A percentile compares a stretch with the other conserved stretches of the same genome.
phyloP scores from a whole-genome alignment of 2,888 invertebrate genomes.

The Bimastos eiseni region DNA sequence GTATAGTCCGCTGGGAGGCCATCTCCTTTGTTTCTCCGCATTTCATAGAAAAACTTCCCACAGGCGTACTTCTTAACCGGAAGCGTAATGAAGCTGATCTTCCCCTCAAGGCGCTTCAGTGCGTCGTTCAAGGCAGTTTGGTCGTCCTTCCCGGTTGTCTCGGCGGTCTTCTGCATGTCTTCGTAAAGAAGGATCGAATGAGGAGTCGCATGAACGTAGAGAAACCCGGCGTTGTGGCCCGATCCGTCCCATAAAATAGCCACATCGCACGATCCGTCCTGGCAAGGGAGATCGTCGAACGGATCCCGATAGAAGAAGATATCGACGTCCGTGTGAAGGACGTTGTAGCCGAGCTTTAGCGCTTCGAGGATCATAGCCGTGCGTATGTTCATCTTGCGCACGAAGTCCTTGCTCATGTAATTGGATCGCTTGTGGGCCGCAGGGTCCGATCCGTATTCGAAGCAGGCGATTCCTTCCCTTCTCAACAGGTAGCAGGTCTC shows the following conservation, averaged over 20 bases:
- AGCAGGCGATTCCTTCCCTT: not conserved
- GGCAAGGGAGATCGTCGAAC: conserved; percentile 26
- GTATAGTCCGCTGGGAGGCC: not conserved
- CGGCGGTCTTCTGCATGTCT: conserved; percentile 17
- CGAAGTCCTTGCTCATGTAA: conserved; percentile 30
- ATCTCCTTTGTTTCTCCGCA: not conserved
- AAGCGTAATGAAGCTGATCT: conserved; percentile 8
- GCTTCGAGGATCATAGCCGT: conserved; percentile 31
- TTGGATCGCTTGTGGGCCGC: not conserved
- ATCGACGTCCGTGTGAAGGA: conserved; percentile 34
- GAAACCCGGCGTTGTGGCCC: conserved; percentile 34
- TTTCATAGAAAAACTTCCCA: conserved; percentile 36
- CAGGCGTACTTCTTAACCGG: conserved; percentile 27
- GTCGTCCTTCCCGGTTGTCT: conserved; percentile 28
- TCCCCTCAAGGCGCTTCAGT: not conserved
- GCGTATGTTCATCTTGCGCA: conserved; percentile 32
- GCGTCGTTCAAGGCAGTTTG: conserved; percentile 26
- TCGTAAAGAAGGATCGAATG: not conserved
- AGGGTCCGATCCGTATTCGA: not conserved
- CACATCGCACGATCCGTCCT: conserved; percentile 26
- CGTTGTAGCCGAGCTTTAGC: conserved; percentile 29
- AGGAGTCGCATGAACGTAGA: conserved; percentile 26
- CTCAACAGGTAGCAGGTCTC: conserved; percentile 4
- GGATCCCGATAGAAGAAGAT: conserved; percentile 32
- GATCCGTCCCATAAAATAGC: not conserved